Base-by-base conservation (phyloP, 2,888 invertebrate genomes). In the Polymixis flavicincta region DNA sequence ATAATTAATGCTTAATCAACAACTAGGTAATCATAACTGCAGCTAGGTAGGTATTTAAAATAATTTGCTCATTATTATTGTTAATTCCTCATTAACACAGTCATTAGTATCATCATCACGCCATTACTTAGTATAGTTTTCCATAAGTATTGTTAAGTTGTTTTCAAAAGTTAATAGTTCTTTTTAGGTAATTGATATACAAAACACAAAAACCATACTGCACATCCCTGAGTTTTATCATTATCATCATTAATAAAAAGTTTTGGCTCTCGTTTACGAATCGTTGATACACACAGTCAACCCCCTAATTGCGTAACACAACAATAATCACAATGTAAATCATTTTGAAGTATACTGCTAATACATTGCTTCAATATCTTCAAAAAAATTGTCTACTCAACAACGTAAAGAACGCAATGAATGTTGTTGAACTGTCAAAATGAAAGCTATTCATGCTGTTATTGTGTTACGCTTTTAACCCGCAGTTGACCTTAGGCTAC, bases 31-130 rank as follows among this genome's bases (percentile, higher is more conserved):
- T 74, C 42, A 78, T 52, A 48, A 22, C 28, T 25, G 19, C 14
- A 37, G 61, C 22, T 59, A 22, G 11, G 22, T 59, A 17, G 11
- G 22, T 59, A 17, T 65, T 66, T 32, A n/a, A 50, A 42, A 55
- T 79, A 66, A 79, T 52, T 52, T 57, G 64, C 48, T 68, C 32
- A 61, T 60, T 69, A 55, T 55, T 78, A n/a, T 60, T 13, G 1
- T 28, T 69, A 55, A 66, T 17, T 55, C 8, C 25, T 74, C 54
- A 74, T 74, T 65, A 65, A 61, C 25, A 69, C 32, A 37, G 32
- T 48, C 55, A 57, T 70, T 66, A 68, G 28, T 64, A 32, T n/a
- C 2, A n/a, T n/a, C n/a, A n/a, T n/a, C n/a, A n/a, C n/a, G n/a
- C n/a, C n/a, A n/a, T n/a, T n/a, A n/a, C n/a, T n/a, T n/a, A n/a